Evolutionary conservation across 2,797 vertebrate genomes (phyloP), one percentile per base, ranked within the genome.

Genomic region (Anguilla obscura): DNA sequence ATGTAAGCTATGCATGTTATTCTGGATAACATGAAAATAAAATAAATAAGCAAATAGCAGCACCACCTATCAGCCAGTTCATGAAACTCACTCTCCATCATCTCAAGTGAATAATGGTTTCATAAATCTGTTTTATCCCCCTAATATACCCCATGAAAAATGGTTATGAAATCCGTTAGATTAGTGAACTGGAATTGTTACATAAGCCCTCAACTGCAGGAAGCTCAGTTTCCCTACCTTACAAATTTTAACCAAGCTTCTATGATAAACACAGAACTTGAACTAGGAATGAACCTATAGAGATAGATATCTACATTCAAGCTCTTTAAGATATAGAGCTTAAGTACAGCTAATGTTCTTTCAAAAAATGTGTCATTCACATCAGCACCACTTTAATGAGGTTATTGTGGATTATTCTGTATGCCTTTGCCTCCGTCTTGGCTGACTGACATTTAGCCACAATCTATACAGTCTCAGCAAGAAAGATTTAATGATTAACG

Each of bases 391-490:
- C 33, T 85, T 33, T 58, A 58, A 56, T 56, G 54, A 33, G n/a
- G 50, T 12, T 12, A 36, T 21, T 56, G 33, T 40, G 24, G 6
- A 36, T 85, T 85, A 33, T 85, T 14, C 16, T 33, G 36, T 60
- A 36, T 85, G 24, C 9, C 60, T 40, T 27, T 24, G 48, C 27
- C 30, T 27, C 45, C 48, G 54, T 54, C 48, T 54, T 84, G 74
- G 33, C 76, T 87, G 30, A 48, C n/a, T 63, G 54, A 83, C 33
- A 82, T 87, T 82, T 50, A 87, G 76, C 74, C 24, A 45, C n/a
- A 27, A 58, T 14, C 56, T 10, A 21, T 40, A 52, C 36, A 82
- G 33, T 48, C 45, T 50, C 79, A 82, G 79, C 21, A 2, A 24
- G 45, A 50, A 50, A 45, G 79, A 82, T 21, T 50, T 50, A n/a